These are phyloP conservation scores for Chloromyia formosa DNA, from an alignment of 2,888 invertebrate genomes.

Conservation along the genomic window DNA sequence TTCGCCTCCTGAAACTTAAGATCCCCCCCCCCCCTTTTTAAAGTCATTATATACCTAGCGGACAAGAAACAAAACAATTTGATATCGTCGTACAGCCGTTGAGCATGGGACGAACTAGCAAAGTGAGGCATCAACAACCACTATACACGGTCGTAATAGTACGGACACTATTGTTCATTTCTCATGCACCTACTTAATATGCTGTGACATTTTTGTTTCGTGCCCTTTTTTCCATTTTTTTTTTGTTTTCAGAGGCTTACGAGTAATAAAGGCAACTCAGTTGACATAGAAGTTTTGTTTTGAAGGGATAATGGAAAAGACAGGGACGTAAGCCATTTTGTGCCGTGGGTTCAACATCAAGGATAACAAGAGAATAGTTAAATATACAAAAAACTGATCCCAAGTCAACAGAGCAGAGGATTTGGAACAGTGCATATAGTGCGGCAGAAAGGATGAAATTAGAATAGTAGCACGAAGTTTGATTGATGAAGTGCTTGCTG, in stretches of 20 bases:
- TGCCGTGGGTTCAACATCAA: background rate
- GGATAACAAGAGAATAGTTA: background rate
- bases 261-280: background rate
- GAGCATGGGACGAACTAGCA: too few species aligned
- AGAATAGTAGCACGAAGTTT: background rate
- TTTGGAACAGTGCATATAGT: background rate
- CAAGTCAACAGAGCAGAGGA: background rate
- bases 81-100: background rate
- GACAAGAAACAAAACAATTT: background rate
- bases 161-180: background rate
- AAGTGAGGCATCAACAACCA: background rate
- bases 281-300: background rate
- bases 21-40: background rate
- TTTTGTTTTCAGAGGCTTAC: background rate
- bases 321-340: background rate
- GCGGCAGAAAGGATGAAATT: background rate
- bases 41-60: background rate
- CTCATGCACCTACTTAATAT: background rate
- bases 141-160: background rate
- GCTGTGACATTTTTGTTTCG: background rate
- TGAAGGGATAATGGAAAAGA: background rate
- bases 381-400: background rate
- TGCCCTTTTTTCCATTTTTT: background rate
- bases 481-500: constrained; percentile 38
- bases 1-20: constrained; percentile 9